Evolutionary conservation across 2,888 invertebrate genomes (phyloP).

Genomic region (Quadroppia sp.): DNA sequence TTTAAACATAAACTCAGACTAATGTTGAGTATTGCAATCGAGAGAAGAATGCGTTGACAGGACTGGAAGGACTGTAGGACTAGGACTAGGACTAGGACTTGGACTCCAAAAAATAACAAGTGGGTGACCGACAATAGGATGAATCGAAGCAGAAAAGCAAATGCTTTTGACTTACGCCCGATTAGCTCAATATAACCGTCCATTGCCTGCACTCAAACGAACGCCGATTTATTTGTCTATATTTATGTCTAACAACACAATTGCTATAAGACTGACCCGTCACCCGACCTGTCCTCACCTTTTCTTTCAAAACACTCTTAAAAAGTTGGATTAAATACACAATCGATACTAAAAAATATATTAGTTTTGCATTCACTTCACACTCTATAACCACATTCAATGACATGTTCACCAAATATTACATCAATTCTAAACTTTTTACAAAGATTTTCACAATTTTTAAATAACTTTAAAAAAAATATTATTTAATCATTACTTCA

Average conservation of each 20-base stretch:
- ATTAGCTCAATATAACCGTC: constrained; percentile 30
- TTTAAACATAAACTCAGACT: constrained; percentile 8
- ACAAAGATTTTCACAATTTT: too few species aligned
- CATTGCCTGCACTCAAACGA: constrained; percentile 19
- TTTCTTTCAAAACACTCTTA: not conserved
- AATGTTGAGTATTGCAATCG: constrained; percentile 9
- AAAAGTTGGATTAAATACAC: not conserved
- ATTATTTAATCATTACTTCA: too few species aligned
- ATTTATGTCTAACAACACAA: constrained; percentile 25
- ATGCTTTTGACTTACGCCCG: constrained; percentile 13
- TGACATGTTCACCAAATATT: too few species aligned
- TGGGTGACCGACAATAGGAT: constrained; percentile 34
- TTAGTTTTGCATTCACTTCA: not conserved
- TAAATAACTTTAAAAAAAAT: too few species aligned
- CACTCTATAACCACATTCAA: too few species aligned
- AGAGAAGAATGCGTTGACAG: not conserved
- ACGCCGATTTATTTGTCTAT: constrained; percentile 32
- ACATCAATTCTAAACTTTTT: too few species aligned
- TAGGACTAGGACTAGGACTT: not conserved
- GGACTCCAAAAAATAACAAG: constrained; percentile 32
- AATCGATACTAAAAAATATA: not conserved
- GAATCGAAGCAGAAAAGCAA: constrained; percentile 33
- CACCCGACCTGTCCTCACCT: constrained; percentile 2
- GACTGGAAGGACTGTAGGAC: not conserved
- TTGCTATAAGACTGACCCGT: constrained; percentile 11